phyloP scores from a whole-genome alignment of 2,797 vertebrate genomes.

The Microctenopoma lineatum region DNA sequence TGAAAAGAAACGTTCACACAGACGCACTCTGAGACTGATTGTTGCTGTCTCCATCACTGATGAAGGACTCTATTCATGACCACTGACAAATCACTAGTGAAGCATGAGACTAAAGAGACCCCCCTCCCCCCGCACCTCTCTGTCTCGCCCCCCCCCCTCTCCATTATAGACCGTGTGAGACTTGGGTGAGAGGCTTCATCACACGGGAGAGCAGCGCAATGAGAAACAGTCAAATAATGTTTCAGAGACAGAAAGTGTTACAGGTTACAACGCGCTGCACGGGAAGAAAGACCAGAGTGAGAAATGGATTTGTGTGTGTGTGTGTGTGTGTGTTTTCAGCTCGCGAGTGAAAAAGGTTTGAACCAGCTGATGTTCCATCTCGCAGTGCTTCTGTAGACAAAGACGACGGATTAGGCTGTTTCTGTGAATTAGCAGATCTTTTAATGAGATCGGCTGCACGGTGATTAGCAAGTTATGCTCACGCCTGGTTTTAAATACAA shows the following conservation, averaged over 20 bases:
- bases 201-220: slow-evolving; percentile 39
- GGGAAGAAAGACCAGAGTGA: not conserved
- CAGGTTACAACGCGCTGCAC: not conserved
- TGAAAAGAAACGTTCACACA: slow-evolving; percentile 31
- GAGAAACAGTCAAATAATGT: slow-evolving; percentile 31
- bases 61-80: slow-evolving; percentile 76
- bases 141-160: slow-evolving; percentile 34
- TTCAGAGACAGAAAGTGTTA: not conserved
- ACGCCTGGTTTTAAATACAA: slow-evolving; percentile 11
- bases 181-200: slow-evolving; percentile 66
- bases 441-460: slow-evolving; percentile 40
- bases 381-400: not conserved
- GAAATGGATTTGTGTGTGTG: no score
- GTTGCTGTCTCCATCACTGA: slow-evolving; percentile 61
- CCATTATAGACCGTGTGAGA: slow-evolving; percentile 63
- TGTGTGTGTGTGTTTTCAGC: no score
- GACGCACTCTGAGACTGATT: slow-evolving; percentile 33
- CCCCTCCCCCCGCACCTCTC: slow-evolving; percentile 36
- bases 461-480: slow-evolving; percentile 27
- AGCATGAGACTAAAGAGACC: slow-evolving; percentile 83
- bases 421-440: slow-evolving; percentile 9
- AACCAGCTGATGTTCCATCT: not conserved
- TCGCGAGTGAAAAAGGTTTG: no score
- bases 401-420: slow-evolving; percentile 13
- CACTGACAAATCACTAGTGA: slow-evolving; percentile 82